Conservation (phyloP, 1,140 invertebrate species). For the Anastatus disparis region DNA sequence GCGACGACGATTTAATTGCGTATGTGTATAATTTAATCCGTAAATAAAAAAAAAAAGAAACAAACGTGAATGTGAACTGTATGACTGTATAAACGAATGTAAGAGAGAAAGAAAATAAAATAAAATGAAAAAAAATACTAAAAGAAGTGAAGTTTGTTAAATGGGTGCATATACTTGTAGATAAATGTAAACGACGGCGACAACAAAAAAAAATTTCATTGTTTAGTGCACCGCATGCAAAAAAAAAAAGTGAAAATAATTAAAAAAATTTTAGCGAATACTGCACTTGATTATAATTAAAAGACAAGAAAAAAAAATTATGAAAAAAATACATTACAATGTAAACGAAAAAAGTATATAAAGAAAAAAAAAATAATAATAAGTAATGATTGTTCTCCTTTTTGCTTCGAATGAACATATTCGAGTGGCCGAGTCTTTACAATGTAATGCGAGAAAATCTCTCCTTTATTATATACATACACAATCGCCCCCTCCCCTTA, state of each 20-base stretch:
- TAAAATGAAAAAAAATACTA: conserved; percentile 19
- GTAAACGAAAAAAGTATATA: neutral
- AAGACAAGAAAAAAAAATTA: conserved; percentile 9
- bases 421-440: conserved; percentile 34
- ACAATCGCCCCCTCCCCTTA: no score
- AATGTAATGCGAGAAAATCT: conserved; percentile 36
- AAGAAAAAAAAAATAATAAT: neutral
- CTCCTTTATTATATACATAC: no score
- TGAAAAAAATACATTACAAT: neutral
- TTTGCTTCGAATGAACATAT: conserved; percentile 33
- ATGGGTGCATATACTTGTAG: conserved; percentile 40
- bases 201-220: conserved; percentile 35
- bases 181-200: conserved; percentile 37
- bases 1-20: conserved; percentile 21
- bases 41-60: no score
- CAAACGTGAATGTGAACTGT: conserved; percentile 39
- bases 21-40: conserved; percentile 36
- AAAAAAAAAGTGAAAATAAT: no score
- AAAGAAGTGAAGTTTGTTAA: conserved; percentile 38
- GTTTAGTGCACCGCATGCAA: conserved; percentile 39
- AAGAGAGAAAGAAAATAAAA: conserved; percentile 38
- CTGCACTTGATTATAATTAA: conserved; percentile 34
- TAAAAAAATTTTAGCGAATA: conserved; percentile 36
- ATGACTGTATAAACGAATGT: conserved; percentile 38
- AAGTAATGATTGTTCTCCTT: conserved; percentile 11